Conservation (phyloP, 1,140 invertebrate species). For the Papilio xuthus region DNA sequence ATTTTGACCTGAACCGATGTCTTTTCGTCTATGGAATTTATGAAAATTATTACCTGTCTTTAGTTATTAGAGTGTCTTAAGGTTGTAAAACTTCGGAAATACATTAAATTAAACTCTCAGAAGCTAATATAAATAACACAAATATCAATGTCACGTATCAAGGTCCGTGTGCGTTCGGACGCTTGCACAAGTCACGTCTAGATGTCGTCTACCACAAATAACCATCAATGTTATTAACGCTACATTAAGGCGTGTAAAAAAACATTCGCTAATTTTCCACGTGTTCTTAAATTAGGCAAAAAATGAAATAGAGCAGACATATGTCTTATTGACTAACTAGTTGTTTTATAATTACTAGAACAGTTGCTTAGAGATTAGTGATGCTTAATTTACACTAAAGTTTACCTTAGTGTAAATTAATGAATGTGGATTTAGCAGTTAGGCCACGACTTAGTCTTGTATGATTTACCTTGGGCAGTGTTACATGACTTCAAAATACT, state of each 20-base stretch:
- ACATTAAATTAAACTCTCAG: background rate
- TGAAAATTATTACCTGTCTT: background rate
- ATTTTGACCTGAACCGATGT: background rate
- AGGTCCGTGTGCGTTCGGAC: constrained; percentile 21
- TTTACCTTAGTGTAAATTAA: no score
- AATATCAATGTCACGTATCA: background rate
- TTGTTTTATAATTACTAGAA: no score
- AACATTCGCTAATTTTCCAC: constrained; percentile 5
- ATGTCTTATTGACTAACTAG: no score
- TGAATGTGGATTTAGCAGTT: no score
- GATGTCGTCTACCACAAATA: constrained; percentile 25
- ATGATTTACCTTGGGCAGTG: no score
- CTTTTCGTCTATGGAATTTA: background rate
- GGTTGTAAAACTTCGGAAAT: no score
- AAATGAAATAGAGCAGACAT: background rate
- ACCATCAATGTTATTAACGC: constrained; percentile 17
- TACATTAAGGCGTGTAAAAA: constrained; percentile 15
- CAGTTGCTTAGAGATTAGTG: no score
- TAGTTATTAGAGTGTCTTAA: no score
- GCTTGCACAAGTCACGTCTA: constrained; percentile 19
- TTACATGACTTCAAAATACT: no score
- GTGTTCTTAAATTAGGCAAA: constrained; percentile 4
- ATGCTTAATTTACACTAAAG: no score
- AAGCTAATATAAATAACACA: background rate
- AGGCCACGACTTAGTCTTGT: no score